Conservation (phyloP, 2,113 vertebrate genomes). For the Cavia porcellus region DNA sequence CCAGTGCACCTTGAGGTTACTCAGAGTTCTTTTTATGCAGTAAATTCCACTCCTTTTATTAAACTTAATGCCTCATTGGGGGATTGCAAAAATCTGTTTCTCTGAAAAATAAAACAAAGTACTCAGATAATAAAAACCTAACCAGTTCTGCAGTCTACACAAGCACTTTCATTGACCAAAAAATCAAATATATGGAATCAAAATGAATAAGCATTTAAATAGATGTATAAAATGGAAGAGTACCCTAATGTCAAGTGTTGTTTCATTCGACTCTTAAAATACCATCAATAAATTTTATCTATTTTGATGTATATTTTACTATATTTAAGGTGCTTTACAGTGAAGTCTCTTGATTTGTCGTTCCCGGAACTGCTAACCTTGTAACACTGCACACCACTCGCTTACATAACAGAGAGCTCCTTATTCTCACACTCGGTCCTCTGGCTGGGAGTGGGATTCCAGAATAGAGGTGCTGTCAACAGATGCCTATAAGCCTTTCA, state of each 20-base stretch:
- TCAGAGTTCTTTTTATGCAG: background rate
- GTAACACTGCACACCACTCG: background rate
- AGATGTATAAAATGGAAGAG: background rate
- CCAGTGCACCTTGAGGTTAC: background rate
- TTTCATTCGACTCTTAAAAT: constrained; percentile 10
- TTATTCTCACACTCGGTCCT: background rate
- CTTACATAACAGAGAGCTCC: background rate
- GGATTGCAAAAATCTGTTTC: background rate
- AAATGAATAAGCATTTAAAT: constrained; percentile 14
- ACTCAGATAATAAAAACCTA: background rate
- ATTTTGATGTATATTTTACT: background rate
- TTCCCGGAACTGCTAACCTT: background rate
- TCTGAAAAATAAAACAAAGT: constrained; percentile 32
- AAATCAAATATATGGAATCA: background rate
- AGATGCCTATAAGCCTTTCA: background rate
- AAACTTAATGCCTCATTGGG: background rate
- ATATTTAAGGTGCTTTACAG: background rate
- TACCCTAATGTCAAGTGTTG: background rate
- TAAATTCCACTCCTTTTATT: background rate
- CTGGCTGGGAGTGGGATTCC: background rate
- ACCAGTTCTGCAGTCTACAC: background rate
- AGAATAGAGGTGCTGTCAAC: background rate
- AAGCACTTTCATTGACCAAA: background rate
- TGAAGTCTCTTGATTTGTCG: background rate
- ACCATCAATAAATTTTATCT: background rate